Evolutionary conservation across 2,888 invertebrate genomes (phyloP).

Genomic region (Cantharis rustica): DNA sequence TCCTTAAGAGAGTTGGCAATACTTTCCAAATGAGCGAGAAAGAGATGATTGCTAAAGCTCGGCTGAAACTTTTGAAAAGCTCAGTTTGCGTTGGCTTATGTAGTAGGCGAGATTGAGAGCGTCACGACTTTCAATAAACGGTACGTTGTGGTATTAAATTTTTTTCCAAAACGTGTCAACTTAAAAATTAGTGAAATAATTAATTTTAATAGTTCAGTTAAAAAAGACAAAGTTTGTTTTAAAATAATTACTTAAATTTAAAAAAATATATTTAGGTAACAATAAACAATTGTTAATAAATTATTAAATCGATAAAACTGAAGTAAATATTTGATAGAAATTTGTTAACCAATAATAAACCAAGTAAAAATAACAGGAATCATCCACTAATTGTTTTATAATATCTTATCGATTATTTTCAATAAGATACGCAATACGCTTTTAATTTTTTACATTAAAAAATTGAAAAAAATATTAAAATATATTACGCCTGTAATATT

Average conservation of each 20-base stretch:
- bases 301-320: background rate
- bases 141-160: slow-evolving; percentile 18
- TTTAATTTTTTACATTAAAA: background rate
- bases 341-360: background rate
- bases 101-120: slow-evolving; percentile 15
- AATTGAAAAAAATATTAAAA: background rate
- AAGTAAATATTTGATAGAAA: background rate
- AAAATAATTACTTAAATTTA: background rate
- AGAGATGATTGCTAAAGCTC: slow-evolving; percentile 17
- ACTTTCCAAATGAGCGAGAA: background rate
- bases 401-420: background rate
- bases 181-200: background rate
- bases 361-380: background rate
- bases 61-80: slow-evolving; percentile 20
- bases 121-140: slow-evolving; percentile 19
- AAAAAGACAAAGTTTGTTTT: background rate
- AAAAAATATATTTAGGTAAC: background rate
- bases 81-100: slow-evolving; percentile 24
- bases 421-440: background rate
- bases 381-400: background rate
- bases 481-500: background rate
- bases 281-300: background rate
- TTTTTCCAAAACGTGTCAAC: background rate
- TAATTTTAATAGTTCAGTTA: background rate
- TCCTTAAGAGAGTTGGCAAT: slow-evolving; percentile 2